These are phyloP conservation scores for Thalassoma bifasciatum DNA, from an alignment of 2,113 vertebrate species.

Conservation along the genomic window DNA sequence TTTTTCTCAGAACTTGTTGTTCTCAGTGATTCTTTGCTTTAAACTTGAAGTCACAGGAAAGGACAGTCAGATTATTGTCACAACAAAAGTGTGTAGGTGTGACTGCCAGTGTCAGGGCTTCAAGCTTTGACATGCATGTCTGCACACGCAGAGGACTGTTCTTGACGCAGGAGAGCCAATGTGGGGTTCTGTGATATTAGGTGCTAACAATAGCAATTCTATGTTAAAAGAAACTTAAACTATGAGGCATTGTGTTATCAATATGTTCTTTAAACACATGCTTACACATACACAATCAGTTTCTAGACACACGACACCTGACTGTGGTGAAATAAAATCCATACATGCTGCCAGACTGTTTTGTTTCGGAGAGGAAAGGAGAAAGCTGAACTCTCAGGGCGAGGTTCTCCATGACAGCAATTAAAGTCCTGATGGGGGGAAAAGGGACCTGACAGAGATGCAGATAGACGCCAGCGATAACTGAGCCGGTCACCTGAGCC, in stretches of 20 bases:
- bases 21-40: background rate
- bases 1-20: background rate
- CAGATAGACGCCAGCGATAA: slow-evolving; percentile 3
- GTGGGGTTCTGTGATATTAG: background rate
- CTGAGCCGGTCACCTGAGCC: slow-evolving; percentile 14
- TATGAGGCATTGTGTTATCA: slow-evolving; percentile 10
- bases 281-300: slow-evolving; percentile 6
- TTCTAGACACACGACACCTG: slow-evolving; percentile 33
- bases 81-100: slow-evolving; percentile 52
- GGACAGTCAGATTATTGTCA: slow-evolving; percentile 21
- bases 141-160: background rate
- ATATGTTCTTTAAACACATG: slow-evolving; percentile 1
- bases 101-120: slow-evolving; percentile 28
- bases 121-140: slow-evolving; percentile 38
- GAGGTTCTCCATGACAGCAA: slow-evolving; percentile 28
- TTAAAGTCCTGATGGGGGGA: slow-evolving; percentile 40
- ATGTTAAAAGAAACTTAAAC: background rate
- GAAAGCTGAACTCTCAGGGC: slow-evolving; percentile 54
- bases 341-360: slow-evolving; percentile 38
- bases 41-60: slow-evolving; percentile 8
- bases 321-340: slow-evolving; percentile 46
- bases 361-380: slow-evolving; percentile 54
- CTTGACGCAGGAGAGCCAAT: slow-evolving; percentile 4
- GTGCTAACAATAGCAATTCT: background rate
- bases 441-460: slow-evolving; percentile 16